A percentile compares a stretch with the other conserved stretches of the same genome.
Conservation (phyloP, 2,888 invertebrate species). For the Tryphoninae sp. region DNA sequence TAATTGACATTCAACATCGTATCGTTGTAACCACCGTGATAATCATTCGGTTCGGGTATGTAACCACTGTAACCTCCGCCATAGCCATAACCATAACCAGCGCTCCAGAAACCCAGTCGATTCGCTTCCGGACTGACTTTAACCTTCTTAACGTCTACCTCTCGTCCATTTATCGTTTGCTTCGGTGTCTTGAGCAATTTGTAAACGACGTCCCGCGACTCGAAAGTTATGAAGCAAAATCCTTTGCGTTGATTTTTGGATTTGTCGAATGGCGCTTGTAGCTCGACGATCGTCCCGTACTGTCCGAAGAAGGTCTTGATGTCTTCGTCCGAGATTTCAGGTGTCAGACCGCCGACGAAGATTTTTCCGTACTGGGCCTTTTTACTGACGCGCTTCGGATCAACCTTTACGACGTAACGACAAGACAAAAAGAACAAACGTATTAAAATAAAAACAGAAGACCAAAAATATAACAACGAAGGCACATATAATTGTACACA, state of each 20-base stretch:
- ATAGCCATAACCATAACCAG: conserved; percentile 78
- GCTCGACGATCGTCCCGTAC: conserved; percentile 84
- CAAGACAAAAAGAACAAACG: conserved; percentile 11
- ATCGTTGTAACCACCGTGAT: conserved; percentile 79
- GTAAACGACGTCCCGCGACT: conserved; percentile 84
- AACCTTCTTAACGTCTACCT: conserved; percentile 83
- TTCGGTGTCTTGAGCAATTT: conserved; percentile 84
- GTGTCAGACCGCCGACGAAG: conserved; percentile 86
- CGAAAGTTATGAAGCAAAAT: conserved; percentile 87
- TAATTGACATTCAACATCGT: conserved; percentile 80
- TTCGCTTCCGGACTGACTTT: conserved; percentile 83
- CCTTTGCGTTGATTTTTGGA: conserved; percentile 85
- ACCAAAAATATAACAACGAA: background rate
- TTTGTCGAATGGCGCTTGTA: conserved; percentile 87
- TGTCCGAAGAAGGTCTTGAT: conserved; percentile 84
- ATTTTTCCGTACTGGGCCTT: conserved; percentile 85
- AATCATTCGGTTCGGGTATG: conserved; percentile 78
- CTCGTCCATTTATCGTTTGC: conserved; percentile 84
- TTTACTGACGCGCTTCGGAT: conserved; percentile 86
- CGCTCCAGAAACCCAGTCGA: conserved; percentile 79
- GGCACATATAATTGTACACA: background rate
- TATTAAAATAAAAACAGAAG: background rate
- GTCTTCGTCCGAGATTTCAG: conserved; percentile 84
- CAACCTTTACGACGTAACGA: conserved; percentile 79
- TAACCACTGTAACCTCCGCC: conserved; percentile 78